Percentiles rank a stretch among this genome's conserved stretches.
Evolutionary conservation across 2,888 invertebrate species (phyloP).

Genomic region (Amphipoea oculea): DNA sequence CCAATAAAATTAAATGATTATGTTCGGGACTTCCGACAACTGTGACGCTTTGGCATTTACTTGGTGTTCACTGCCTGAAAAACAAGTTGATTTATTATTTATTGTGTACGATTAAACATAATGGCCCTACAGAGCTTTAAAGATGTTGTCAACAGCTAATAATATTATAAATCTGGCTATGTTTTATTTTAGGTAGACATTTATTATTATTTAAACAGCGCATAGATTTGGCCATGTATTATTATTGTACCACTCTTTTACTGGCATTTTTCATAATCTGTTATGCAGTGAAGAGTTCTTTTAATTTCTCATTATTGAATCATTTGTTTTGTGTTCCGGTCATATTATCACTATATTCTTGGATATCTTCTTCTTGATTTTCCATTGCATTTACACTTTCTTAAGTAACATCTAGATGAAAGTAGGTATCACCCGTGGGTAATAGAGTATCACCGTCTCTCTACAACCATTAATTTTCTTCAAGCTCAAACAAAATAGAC

Average conservation of each 20-base stretch:
- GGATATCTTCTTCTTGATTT: not conserved
- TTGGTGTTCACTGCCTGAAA: slow-evolving; percentile 64
- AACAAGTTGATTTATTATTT: slow-evolving; percentile 64
- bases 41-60: slow-evolving; percentile 70
- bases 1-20: slow-evolving; percentile 84
- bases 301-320: too few species aligned
- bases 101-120: slow-evolving; percentile 49
- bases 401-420: not conserved
- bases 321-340: not conserved
- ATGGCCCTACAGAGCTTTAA: slow-evolving; percentile 32
- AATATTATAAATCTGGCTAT: slow-evolving; percentile 15
- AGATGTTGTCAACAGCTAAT: slow-evolving; percentile 54
- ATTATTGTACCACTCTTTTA: not conserved
- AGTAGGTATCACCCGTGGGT: not conserved
- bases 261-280: not conserved
- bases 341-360: not conserved
- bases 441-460: not conserved
- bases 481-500: slow-evolving; percentile 58
- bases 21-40: slow-evolving; percentile 84
- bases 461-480: not conserved
- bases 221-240: not conserved
- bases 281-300: too few species aligned
- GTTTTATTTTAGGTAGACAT: not conserved
- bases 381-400: not conserved
- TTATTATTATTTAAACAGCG: not conserved